phyloP scores from a whole-genome alignment of 1,140 invertebrate species.

The Coenobita brevimanus region DNA sequence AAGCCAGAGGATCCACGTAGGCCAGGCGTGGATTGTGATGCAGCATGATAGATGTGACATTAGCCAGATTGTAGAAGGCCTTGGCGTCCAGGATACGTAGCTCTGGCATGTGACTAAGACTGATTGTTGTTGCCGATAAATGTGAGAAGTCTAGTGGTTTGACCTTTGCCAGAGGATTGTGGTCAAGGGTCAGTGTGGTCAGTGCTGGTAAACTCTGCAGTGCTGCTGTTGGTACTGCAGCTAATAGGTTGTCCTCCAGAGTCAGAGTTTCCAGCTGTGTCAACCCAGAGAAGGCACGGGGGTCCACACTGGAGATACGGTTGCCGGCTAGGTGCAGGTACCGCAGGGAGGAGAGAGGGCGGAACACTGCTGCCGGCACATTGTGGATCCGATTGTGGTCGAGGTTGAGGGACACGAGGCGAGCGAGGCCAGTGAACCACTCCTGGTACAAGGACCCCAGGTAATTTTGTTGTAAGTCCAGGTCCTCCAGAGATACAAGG shows the following conservation, averaged over 20 bases:
- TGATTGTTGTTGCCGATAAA: conserved; percentile 72
- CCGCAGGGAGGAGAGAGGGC: conserved; percentile 65
- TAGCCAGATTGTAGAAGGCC: conserved; percentile 74
- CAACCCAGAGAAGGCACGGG: conserved; percentile 71
- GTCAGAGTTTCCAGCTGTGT: conserved; percentile 67
- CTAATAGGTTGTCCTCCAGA: conserved; percentile 70
- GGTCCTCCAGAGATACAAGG: conserved; percentile 58
- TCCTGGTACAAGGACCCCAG: conserved; percentile 71
- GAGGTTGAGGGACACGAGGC: conserved; percentile 68
- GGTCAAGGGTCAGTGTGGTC: conserved; percentile 68
- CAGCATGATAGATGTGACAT: conserved; percentile 72
- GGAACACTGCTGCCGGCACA: conserved; percentile 70
- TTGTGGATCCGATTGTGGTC: conserved; percentile 71
- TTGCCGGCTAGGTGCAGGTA: conserved; percentile 70
- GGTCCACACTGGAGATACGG: conserved; percentile 69
- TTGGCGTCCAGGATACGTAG: conserved; percentile 73
- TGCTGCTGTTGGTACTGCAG: conserved; percentile 63
- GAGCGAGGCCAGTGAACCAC: conserved; percentile 70
- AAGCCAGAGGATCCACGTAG: conserved; percentile 72
- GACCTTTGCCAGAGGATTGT: conserved; percentile 71
- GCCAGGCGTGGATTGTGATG: conserved; percentile 73
- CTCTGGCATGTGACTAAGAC: conserved; percentile 72
- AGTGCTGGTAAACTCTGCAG: conserved; percentile 70
- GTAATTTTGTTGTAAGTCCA: conserved; percentile 70
- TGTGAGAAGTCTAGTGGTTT: conserved; percentile 71